A percentile compares a stretch with the other conserved stretches of the same genome.
Evolutionary conservation across 2,113 vertebrate species (phyloP).

Genomic region (Pangasianodon gigas): DNA sequence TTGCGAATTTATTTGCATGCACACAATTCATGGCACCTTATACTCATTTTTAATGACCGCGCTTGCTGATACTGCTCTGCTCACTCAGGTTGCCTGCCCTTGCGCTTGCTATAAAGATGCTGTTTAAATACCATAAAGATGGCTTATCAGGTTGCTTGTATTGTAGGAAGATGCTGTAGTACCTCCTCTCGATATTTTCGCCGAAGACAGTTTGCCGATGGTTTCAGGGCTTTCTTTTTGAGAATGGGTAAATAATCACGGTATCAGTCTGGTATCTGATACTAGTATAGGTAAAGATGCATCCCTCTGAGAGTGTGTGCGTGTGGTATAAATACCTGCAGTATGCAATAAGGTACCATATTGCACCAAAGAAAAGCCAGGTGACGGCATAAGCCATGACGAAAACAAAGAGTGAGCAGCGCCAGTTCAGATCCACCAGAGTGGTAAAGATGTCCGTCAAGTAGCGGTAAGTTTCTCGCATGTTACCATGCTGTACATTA

Average conservation of each 20-base stretch:
- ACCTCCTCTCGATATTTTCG: background rate
- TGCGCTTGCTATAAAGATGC: no score
- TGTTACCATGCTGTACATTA: slow-evolving; percentile 93
- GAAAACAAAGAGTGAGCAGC: slow-evolving; percentile 93
- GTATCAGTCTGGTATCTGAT: background rate
- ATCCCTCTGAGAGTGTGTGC: background rate
- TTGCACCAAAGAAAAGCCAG: slow-evolving; percentile 96
- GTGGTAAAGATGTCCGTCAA: slow-evolving; percentile 98
- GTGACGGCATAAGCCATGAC: slow-evolving; percentile 94
- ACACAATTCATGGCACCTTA: background rate
- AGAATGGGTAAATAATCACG: background rate
- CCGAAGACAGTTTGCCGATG: background rate
- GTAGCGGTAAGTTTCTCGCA: slow-evolving; percentile 92
- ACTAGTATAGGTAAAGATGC: background rate
- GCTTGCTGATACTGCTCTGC: background rate
- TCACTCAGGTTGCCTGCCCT: background rate
- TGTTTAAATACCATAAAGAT: no score
- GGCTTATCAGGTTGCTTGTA: background rate
- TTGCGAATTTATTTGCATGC: background rate
- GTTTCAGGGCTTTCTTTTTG: background rate
- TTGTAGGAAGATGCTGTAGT: background rate
- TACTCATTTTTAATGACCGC: background rate
- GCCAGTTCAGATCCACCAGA: slow-evolving; percentile 95
- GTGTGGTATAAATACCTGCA: slow-evolving; percentile 71
- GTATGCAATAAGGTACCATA: slow-evolving; percentile 98